phyloP scores from a whole-genome alignment of 2,888 invertebrate genomes.

The Cheilosia vulpina region DNA sequence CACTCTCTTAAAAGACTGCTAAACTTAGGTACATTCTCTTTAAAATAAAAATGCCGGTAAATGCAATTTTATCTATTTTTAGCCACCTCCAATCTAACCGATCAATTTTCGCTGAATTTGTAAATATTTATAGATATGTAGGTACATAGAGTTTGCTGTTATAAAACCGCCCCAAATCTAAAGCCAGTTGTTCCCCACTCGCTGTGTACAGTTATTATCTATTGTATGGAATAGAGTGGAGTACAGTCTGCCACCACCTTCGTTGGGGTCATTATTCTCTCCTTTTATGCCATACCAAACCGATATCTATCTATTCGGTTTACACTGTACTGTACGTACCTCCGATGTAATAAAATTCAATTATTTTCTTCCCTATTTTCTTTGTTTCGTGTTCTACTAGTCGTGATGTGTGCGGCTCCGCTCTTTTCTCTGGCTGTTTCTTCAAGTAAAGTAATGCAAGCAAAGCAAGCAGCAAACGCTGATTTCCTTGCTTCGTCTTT shows the following conservation, averaged over 20 bases:
- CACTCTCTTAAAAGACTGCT: conserved; percentile 50
- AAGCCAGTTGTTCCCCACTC: not conserved
- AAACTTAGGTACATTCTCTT: conserved; percentile 34
- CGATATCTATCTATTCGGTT: conserved; percentile 56
- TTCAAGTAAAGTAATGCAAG: conserved; percentile 76
- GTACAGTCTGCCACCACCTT: conserved; percentile 78
- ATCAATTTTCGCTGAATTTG: conserved; percentile 17
- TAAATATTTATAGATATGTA: too few relatives aligned
- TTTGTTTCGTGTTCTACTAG: conserved; percentile 53
- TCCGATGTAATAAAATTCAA: conserved; percentile 83
- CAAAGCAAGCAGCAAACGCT: conserved; percentile 36
- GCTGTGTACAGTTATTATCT: conserved; percentile 18
- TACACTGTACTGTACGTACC: conserved; percentile 56
- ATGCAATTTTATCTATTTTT: conserved; percentile 13
- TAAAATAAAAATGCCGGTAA: conserved; percentile 53
- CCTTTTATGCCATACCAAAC: conserved; percentile 76
- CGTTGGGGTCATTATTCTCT: conserved; percentile 84
- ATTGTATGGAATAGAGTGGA: conserved; percentile 23
- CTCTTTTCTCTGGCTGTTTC: conserved; percentile 73
- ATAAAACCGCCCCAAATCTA: not conserved
- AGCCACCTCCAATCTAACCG: not conserved
- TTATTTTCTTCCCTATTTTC: conserved; percentile 79
- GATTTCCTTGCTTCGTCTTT: conserved; percentile 62
- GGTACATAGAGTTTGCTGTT: not conserved
- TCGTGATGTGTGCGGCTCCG: not conserved